Evolutionary conservation across 2,888 invertebrate species (phyloP).

Genomic region (Zaprionus bogoriensis): DNA sequence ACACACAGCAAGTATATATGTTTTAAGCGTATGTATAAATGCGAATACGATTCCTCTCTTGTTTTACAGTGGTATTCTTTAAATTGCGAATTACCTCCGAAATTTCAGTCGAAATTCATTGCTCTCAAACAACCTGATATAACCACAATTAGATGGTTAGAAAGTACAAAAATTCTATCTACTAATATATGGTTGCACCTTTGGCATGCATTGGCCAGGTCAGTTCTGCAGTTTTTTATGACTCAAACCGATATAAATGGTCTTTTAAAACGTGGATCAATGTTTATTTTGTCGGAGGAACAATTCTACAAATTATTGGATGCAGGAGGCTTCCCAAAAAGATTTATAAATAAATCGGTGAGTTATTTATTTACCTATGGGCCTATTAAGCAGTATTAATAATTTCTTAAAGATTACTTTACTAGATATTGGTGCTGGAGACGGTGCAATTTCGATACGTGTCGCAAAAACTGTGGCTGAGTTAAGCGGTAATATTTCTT

Average conservation of each 20-base stretch:
- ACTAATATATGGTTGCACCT: conserved; percentile 90
- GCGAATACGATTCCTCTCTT: too few species aligned
- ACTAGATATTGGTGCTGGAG: conserved; percentile 97
- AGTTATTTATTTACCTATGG: not conserved
- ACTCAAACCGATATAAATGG: conserved; percentile 98
- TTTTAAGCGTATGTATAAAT: not conserved
- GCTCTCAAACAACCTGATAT: conserved; percentile 79
- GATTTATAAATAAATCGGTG: not conserved
- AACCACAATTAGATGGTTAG: conserved; percentile 80
- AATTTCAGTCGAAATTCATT: conserved; percentile 81
- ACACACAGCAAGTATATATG: conserved; percentile 78
- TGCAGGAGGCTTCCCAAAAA: conserved; percentile 76
- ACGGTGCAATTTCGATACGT: conserved; percentile 94
- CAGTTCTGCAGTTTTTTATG: conserved; percentile 94
- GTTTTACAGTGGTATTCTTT: conserved; percentile 81
- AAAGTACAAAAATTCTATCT: conserved; percentile 80
- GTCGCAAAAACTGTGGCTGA: conserved; percentile 85
- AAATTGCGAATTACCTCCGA: conserved; percentile 71
- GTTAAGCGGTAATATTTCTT: conserved; percentile 82
- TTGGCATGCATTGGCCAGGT: conserved; percentile 93
- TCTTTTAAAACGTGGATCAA: conserved; percentile 95
- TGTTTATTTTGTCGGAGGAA: conserved; percentile 95
- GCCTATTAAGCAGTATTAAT: not conserved
- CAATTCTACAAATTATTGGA: conserved; percentile 87
- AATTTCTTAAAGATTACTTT: conserved; percentile 82